Conservation (phyloP, 2,888 invertebrate species). For the Clistopyga incitator region DNA sequence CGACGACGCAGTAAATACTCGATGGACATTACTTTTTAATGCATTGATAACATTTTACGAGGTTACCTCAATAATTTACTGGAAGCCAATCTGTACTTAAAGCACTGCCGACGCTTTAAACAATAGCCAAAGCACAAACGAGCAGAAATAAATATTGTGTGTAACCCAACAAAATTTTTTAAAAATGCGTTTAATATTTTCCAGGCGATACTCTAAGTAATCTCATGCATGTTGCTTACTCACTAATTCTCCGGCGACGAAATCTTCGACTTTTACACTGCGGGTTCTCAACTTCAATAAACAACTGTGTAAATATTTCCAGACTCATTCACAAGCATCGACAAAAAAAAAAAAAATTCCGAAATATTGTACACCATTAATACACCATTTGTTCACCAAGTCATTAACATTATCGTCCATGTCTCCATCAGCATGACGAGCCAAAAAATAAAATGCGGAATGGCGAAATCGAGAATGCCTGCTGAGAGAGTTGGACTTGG, state of each 20-base stretch:
- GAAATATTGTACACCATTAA: neutral
- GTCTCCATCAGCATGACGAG: slow-evolving; percentile 51
- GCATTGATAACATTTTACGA: slow-evolving; percentile 1
- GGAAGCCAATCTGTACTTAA: slow-evolving; percentile 48
- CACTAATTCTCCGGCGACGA: slow-evolving; percentile 19
- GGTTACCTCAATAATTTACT: neutral
- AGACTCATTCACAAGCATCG: neutral
- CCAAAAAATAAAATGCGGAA: slow-evolving; percentile 21
- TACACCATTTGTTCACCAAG: slow-evolving; percentile 19
- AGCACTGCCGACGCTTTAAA: slow-evolving; percentile 23
- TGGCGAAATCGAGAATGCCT: slow-evolving; percentile 20
- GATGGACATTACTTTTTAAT: neutral
- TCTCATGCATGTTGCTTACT: slow-evolving; percentile 53
- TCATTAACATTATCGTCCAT: slow-evolving; percentile 54
- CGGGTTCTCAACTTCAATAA: neutral
- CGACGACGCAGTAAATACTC: slow-evolving; percentile 1
- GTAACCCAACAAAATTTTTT: no score
- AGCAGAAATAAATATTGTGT: slow-evolving; percentile 14
- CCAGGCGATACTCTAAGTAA: neutral
- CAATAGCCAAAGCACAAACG: slow-evolving; percentile 30
- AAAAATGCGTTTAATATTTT: neutral
- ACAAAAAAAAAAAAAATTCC: neutral
- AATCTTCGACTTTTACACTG: neutral
- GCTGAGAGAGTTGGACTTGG: slow-evolving; percentile 65
- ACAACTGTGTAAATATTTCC: neutral